Evolutionary conservation across 2,888 invertebrate genomes (phyloP).

Genomic region (Xanthostigma xanthostigma): DNA sequence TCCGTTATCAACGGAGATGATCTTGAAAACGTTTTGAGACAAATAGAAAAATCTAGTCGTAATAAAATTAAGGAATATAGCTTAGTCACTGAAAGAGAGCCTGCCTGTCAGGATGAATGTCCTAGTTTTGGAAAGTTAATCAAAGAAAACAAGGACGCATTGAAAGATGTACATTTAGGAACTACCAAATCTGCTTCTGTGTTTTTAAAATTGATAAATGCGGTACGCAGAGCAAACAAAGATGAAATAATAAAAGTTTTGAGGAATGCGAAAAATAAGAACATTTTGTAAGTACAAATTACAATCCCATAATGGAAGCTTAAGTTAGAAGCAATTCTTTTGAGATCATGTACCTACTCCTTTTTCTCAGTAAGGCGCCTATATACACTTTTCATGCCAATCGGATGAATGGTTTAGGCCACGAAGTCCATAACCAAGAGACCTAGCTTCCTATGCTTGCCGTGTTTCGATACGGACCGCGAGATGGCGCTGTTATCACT

Average conservation of each 20-base stretch:
- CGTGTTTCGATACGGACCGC: no score
- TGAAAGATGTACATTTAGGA: conserved; percentile 42
- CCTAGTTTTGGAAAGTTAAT: conserved; percentile 28
- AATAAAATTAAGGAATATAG: conserved; percentile 18
- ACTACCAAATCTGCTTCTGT: conserved; percentile 45
- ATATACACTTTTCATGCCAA: no score
- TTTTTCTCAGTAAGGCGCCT: no score
- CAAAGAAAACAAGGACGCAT: conserved; percentile 33
- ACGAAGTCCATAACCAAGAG: no score
- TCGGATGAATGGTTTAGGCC: no score
- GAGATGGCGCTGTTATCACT: no score
- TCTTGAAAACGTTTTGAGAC: conserved; percentile 21
- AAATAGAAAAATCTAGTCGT: conserved; percentile 15
- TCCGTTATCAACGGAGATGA: conserved; percentile 9
- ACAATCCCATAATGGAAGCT: background rate
- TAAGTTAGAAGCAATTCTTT: background rate
- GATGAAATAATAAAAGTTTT: conserved; percentile 43
- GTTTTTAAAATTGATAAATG: conserved; percentile 44
- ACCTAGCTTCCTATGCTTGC: no score
- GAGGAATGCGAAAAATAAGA: conserved; percentile 38
- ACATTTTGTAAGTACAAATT: conserved; percentile 33
- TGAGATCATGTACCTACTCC: background rate
- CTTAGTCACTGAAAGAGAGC: conserved; percentile 19
- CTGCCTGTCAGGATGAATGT: conserved; percentile 8
- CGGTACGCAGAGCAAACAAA: conserved; percentile 40